phyloP scores from a whole-genome alignment of 2,113 vertebrate species.

The Isurus oxyrinchus region DNA sequence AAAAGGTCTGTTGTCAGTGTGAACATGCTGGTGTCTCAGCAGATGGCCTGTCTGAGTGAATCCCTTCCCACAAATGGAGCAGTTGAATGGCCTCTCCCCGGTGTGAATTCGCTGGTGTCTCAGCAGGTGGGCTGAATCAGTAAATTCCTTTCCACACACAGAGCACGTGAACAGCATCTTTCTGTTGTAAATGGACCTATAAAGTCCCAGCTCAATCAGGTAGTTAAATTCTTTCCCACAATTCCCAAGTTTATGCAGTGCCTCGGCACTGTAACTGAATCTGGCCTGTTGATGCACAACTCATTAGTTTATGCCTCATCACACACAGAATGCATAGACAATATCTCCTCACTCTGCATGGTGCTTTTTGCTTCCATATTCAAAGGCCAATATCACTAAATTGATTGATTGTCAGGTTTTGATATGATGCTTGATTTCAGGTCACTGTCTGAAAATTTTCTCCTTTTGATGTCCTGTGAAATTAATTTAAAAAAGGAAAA shows the following conservation, averaged over 20 bases:
- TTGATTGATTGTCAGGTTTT: background rate
- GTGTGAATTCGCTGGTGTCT: slow-evolving; percentile 1
- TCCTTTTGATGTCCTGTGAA: background rate
- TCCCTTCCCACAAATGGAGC: background rate
- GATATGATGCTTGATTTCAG: too few relatives aligned
- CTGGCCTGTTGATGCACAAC: too few relatives aligned
- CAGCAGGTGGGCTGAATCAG: background rate
- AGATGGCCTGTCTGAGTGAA: background rate
- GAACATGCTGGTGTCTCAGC: background rate
- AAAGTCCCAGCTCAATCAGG: background rate
- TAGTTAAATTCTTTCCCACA: background rate
- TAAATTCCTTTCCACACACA: background rate
- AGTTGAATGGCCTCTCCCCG: background rate
- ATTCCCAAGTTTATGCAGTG: background rate
- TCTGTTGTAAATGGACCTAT: background rate
- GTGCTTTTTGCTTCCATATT: background rate
- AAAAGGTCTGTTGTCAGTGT: background rate
- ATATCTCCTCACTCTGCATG: background rate
- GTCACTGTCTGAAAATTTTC: background rate
- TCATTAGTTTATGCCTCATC: background rate
- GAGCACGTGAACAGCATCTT: background rate
- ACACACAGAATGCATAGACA: background rate
- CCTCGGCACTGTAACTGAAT: background rate
- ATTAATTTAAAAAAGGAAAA: background rate
- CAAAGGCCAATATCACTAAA: background rate